Percentiles rank a stretch among this genome's conserved stretches.
phyloP scores from a whole-genome alignment of 2,888 invertebrate species.

The Nomada goodeniana region DNA sequence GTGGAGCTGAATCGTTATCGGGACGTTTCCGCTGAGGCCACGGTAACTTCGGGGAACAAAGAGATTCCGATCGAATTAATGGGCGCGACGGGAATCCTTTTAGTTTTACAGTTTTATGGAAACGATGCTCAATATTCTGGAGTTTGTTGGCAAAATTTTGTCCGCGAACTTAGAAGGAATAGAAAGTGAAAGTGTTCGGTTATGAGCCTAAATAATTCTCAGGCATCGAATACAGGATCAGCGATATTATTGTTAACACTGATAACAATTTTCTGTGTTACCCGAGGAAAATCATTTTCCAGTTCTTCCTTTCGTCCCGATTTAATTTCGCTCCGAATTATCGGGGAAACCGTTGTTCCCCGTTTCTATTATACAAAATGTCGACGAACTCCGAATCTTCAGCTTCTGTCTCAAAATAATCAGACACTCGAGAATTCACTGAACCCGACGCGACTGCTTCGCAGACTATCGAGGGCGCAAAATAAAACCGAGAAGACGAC shows the following conservation, averaged over 20 bases:
- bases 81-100: neutral
- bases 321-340: too few relatives aligned
- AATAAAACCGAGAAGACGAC: neutral
- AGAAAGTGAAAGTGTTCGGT: neutral
- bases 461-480: neutral
- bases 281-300: too few relatives aligned
- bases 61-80: neutral
- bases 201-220: neutral
- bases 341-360: too few relatives aligned
- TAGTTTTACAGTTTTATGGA: neutral
- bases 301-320: too few relatives aligned
- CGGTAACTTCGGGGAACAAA: neutral
- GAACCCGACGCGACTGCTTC: neutral
- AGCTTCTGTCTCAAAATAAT: neutral
- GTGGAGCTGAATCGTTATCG: constrained; percentile 2
- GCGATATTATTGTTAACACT: too few relatives aligned
- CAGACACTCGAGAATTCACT: neutral
- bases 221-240: too few relatives aligned
- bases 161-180: too few relatives aligned
- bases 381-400: too few relatives aligned
- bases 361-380: too few relatives aligned
- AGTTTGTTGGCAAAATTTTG: too few relatives aligned
- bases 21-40: neutral
- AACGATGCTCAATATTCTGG: too few relatives aligned
- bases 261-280: too few relatives aligned